These are phyloP conservation scores for Tryphoninae sp. DNA, from an alignment of 2,888 invertebrate species.

Conservation along the genomic window DNA sequence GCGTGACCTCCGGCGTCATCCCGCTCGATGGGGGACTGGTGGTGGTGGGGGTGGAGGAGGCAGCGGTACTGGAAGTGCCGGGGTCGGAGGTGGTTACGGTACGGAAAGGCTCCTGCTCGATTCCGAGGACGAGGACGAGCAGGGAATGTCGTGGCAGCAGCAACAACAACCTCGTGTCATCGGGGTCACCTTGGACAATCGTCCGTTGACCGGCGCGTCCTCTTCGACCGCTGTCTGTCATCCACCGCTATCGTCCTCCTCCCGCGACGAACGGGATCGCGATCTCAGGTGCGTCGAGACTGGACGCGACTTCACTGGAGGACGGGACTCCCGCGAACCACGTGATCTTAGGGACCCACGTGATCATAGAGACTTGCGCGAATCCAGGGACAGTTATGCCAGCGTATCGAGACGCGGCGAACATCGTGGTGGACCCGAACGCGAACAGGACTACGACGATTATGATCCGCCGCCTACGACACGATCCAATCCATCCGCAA, in stretches of 20 bases:
- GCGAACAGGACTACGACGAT: conserved; percentile 71
- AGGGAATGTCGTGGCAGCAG: conserved; percentile 78
- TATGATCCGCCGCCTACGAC: conserved; percentile 73
- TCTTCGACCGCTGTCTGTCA: conserved; percentile 50
- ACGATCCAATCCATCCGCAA: conserved; percentile 60
- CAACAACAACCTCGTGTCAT: conserved; percentile 61
- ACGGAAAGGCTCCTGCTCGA: conserved; percentile 81
- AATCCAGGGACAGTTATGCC: conserved; percentile 72
- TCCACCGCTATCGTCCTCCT: conserved; percentile 50
- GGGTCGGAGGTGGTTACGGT: conserved; percentile 80
- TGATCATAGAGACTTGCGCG: conserved; percentile 73
- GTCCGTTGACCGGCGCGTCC: neutral
- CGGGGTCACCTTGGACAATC: conserved; percentile 50
- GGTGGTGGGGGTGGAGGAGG: conserved; percentile 71
- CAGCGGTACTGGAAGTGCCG: conserved; percentile 76
- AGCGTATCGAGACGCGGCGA: conserved; percentile 58
- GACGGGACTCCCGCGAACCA: conserved; percentile 71
- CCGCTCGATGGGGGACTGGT: conserved; percentile 69
- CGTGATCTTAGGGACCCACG: conserved; percentile 68
- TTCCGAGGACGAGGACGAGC: conserved; percentile 79
- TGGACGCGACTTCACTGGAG: conserved; percentile 52
- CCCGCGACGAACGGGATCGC: conserved; percentile 74
- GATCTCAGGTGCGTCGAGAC: conserved; percentile 64
- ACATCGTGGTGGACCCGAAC: conserved; percentile 61
- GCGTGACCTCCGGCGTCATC: conserved; percentile 79